Percentiles rank a stretch among this genome's conserved stretches.
Evolutionary conservation across 2,797 vertebrate genomes (phyloP).

Genomic region (Tarsius wallacei): DNA sequence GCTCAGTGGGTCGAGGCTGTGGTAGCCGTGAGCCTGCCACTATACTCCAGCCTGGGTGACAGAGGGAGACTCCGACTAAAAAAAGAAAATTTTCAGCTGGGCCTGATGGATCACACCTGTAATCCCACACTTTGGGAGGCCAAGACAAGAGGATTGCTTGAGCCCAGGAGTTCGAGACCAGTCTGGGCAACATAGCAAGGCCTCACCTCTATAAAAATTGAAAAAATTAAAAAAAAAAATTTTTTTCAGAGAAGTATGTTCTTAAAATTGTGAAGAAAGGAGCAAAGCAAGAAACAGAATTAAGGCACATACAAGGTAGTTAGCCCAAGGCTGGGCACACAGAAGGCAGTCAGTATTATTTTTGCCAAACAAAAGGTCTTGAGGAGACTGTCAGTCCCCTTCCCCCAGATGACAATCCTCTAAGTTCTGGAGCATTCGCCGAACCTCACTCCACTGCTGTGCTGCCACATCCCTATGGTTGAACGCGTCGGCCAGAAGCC

Average conservation of each 20-base stretch:
- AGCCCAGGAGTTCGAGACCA: no score
- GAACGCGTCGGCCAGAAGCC: background rate
- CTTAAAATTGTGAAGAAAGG: background rate
- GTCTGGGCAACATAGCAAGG: no score
- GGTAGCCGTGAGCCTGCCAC: no score
- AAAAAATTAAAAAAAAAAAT: background rate
- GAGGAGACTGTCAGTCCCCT: background rate
- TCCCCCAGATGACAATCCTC: background rate
- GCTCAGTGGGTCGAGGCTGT: no score
- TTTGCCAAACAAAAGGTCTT: background rate
- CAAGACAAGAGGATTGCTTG: no score
- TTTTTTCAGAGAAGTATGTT: background rate
- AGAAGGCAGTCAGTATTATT: background rate
- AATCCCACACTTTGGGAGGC: no score
- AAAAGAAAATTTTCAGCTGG: no score
- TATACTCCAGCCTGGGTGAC: no score
- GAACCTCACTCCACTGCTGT: background rate
- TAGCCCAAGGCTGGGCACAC: background rate
- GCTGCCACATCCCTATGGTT: background rate
- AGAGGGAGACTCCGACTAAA: no score
- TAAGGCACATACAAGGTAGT: background rate
- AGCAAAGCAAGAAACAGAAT: constrained; percentile 16
- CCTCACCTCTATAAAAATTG: no score
- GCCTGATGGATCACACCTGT: no score
- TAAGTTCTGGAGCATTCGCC: background rate